These are phyloP conservation scores for Drosophila subquinaria DNA, from an alignment of 2,888 invertebrate species.

Conservation along the genomic window DNA sequence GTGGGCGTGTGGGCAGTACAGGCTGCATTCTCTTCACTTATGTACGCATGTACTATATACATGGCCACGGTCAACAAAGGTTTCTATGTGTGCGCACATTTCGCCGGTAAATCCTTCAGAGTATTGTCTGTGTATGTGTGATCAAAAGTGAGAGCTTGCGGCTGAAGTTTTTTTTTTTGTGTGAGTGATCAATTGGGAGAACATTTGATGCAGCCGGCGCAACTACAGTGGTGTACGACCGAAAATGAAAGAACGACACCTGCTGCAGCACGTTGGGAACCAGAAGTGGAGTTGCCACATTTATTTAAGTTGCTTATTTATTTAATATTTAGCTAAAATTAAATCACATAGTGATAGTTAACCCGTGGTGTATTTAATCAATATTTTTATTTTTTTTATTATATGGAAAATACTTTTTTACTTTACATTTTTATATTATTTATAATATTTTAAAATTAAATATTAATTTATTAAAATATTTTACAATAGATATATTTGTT, in stretches of 20 bases:
- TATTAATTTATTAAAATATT: too few species aligned
- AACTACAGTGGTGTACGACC: background rate
- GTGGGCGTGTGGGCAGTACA: background rate
- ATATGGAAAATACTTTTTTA: too few species aligned
- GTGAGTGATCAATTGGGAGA: slow-evolving; percentile 1
- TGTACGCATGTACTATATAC: background rate
- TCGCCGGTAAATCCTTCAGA: background rate
- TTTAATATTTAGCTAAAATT: too few species aligned
- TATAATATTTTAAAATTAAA: too few species aligned
- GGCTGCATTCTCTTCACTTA: background rate
- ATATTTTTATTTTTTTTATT: too few species aligned
- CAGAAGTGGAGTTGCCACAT: background rate
- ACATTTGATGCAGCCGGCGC: background rate
- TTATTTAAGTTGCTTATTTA: background rate
- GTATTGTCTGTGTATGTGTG: background rate
- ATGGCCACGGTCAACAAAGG: slow-evolving; percentile 4
- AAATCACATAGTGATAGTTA: too few species aligned
- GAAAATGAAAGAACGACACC: background rate
- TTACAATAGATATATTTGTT: too few species aligned
- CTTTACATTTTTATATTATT: too few species aligned
- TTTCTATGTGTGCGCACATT: background rate
- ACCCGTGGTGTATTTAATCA: too few species aligned
- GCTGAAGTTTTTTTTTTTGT: background rate
- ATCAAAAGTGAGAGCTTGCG: background rate
- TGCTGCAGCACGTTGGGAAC: background rate